Evolutionary conservation across 2,888 invertebrate genomes (phyloP), one percentile per base, ranked within the genome.

Genomic region (Argyresthia goedartella): DNA sequence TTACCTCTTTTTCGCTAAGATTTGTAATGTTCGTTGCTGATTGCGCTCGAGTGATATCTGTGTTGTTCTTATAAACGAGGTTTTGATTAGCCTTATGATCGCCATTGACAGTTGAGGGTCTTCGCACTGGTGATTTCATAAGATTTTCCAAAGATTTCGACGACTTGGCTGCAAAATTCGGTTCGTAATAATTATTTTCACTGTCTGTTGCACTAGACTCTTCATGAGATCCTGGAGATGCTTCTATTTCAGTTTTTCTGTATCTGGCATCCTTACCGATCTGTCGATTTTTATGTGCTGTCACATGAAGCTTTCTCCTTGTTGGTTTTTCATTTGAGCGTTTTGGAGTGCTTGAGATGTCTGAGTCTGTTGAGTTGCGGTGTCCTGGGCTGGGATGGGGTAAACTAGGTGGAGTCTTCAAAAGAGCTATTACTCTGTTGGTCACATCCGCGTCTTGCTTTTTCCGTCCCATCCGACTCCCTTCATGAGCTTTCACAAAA

Each of bases 401-500:
- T 11, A 82, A 82, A 44, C 65, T 73, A 41, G 79, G 75, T 4
- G 84, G 80, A 35, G 81, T 80, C 55, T 68, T 77, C 39, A 80
- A 56, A 51, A 79, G 59, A 51, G 66, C 59, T 59, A 76, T 64
- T 8, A 78, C 76, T 59, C 68, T 74, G 57, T 71, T 77, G 10
- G 76, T 64, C 1, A 78, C 67, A 49, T 69, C 71, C 9, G 69
- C 60, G 57, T 69, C 66, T 9, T 61, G 54, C 7, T 60, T 57
- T 55, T 63, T 73, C 49, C 60, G 64, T 51, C 74, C 70, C 1
- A 67, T 77, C 41, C 54, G 49, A 48, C 59, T 67, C 15, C 56
- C 54, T 49, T 85, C 82, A 56, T 69, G 78, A 41, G 10, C 41
- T 66, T 85, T 88, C 1, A 89, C 81, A 11, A 88, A 70, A 52